Percentiles rank a stretch among this genome's conserved stretches.
These are phyloP conservation scores for Limenitis camilla DNA, from an alignment of 2,888 invertebrate genomes.

Conservation along the genomic window DNA sequence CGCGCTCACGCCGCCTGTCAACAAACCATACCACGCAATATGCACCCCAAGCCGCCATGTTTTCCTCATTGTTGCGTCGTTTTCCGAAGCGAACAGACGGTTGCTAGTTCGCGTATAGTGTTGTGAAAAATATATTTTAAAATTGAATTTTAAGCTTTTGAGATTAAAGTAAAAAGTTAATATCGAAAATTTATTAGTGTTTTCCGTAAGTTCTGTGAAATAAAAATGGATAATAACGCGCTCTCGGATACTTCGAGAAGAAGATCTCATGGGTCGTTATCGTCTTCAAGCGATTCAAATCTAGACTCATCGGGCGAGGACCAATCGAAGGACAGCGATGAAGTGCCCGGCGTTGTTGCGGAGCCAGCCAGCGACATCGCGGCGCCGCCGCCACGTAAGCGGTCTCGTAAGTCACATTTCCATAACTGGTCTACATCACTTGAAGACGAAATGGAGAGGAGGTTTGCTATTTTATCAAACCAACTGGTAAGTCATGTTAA, in stretches of 20 bases:
- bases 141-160: background rate
- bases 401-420: background rate
- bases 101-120: background rate
- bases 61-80: background rate
- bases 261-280: no score
- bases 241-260: no score
- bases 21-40: background rate
- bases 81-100: background rate
- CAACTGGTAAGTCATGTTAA: constrained; percentile 20
- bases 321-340: no score
- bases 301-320: no score
- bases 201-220: no score
- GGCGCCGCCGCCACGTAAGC: no score
- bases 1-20: no score
- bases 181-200: no score
- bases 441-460: constrained; percentile 6
- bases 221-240: no score
- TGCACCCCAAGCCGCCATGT: background rate
- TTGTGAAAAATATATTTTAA: background rate
- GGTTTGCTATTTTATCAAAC: constrained; percentile 15
- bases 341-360: no score
- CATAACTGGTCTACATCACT: background rate
- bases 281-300: no score
- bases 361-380: no score
- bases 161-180: background rate